Evolutionary conservation across 2,888 invertebrate genomes (phyloP).

Genomic region (Phasia obesa): DNA sequence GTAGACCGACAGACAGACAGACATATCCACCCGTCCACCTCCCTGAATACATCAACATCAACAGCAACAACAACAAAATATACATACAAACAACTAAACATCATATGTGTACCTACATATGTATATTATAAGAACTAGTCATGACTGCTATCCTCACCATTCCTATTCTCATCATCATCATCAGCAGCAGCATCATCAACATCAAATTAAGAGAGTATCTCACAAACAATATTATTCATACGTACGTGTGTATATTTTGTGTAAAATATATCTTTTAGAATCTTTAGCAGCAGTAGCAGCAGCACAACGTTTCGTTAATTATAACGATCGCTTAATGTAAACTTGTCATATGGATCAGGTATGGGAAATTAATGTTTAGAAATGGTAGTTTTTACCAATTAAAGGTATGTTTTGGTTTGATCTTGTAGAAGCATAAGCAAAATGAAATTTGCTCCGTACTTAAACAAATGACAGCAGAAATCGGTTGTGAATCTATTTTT

Average conservation of each 20-base stretch:
- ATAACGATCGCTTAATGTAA: conserved; percentile 62
- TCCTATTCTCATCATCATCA: conserved; percentile 32
- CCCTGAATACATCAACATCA: conserved; percentile 39
- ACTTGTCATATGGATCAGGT: conserved; percentile 60
- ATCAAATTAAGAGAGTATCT: conserved; percentile 38
- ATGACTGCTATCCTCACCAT: conserved; percentile 47
- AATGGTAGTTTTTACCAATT: no score
- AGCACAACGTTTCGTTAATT: conserved; percentile 56
- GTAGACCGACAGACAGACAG: conserved; percentile 48
- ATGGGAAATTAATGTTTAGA: no score
- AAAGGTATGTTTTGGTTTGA: no score
- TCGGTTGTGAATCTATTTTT: no score
- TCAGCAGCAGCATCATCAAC: conserved; percentile 2
- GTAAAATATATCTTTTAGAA: conserved; percentile 51
- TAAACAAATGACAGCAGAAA: no score
- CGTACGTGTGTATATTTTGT: not conserved
- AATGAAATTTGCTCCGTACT: no score
- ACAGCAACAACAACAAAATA: conserved; percentile 32
- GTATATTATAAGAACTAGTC: conserved; percentile 59
- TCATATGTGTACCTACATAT: not conserved
- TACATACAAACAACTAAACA: not conserved
- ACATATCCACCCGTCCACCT: conserved; percentile 57
- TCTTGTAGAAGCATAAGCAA: no score
- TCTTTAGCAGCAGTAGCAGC: conserved; percentile 50
- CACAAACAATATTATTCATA: conserved; percentile 39